Base-by-base conservation (phyloP, 2,113 vertebrate genomes). In the Chunga burmeisteri region DNA sequence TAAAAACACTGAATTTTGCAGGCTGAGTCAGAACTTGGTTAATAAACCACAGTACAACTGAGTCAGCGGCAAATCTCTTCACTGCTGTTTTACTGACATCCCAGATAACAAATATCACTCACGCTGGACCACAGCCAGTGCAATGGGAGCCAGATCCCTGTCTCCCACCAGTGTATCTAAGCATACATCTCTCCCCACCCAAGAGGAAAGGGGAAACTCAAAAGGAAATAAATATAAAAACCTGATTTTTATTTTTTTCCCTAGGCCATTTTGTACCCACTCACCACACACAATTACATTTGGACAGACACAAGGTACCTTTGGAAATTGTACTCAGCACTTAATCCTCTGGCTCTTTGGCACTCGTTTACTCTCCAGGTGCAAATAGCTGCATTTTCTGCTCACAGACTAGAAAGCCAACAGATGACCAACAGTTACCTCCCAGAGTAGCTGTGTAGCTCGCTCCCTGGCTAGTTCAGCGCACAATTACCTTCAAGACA, bases 41-140 rank as follows among this genome's bases (percentile, higher is more conserved):
- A 88, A 71, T 81, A 72, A 94, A 38, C 75, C 75, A 38, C 88
- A 87, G 77, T 13, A 70, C 52, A 44, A 91, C 36, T 92, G 94
- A 97, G 72, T 95, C 92, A 95, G 89, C 34, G 7, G 86, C 88
- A 88, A 81, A 77, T 85, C 83, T 87, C 46, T 15, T 65, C 81
- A 10, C 62, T 94, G 86, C 68, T 80, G 9, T 68, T 88, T 84
- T 25, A 38, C 67, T 73, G 73, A 82, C 81, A 75, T 32, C 93
- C 63, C 87, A 40, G 58, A 75, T 56, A 75, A 82, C 49, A 49
- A 91, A 68, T 75, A 77, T n/a, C 91, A 20, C 73, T 79, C 52
- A 23, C 0, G 0, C 36, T 92, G 94, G 83, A 75, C 83, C 65
- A 2, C 62, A 65, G 86, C 91, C 88, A 86, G 78, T 0, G 27